A percentile compares a stretch with the other conserved stretches of the same genome.
These are phyloP conservation scores for Himalopsyche japonica DNA, from an alignment of 2,888 invertebrate genomes.

Conservation along the genomic window DNA sequence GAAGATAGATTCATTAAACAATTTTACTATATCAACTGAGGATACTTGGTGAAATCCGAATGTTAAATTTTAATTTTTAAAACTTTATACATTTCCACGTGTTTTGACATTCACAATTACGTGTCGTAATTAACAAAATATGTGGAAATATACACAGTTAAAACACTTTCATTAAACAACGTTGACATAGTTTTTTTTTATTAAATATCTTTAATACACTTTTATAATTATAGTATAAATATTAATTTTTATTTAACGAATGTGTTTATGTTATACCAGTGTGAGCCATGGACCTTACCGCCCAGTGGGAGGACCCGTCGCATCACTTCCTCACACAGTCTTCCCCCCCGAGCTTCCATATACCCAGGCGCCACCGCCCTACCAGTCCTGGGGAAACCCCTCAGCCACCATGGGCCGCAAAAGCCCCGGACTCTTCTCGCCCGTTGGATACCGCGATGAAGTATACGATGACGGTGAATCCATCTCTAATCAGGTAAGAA, in stretches of 20 bases:
- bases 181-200: too few species aligned
- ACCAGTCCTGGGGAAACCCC: neutral
- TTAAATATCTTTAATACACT: too few species aligned
- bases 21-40: too few species aligned
- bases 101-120: too few species aligned
- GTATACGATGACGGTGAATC: conserved; percentile 51
- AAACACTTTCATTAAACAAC: too few species aligned
- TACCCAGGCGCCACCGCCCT: neutral
- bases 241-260: neutral
- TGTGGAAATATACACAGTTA: too few species aligned
- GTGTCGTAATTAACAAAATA: too few species aligned
- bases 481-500: conserved; percentile 62
- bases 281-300: conserved; percentile 59
- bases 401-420: conserved; percentile 47
- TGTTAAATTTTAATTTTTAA: too few species aligned
- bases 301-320: conserved; percentile 48
- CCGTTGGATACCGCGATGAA: conserved; percentile 47
- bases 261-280: conserved; percentile 29
- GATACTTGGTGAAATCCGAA: too few species aligned
- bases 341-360: conserved; percentile 51
- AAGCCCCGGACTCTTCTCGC: conserved; percentile 48
- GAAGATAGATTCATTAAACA: too few species aligned
- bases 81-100: too few species aligned
- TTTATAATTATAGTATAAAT: too few species aligned
- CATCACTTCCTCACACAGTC: conserved; percentile 58